Base-by-base conservation (phyloP, 2,888 invertebrate genomes). In the Cacoxenus indagator region DNA sequence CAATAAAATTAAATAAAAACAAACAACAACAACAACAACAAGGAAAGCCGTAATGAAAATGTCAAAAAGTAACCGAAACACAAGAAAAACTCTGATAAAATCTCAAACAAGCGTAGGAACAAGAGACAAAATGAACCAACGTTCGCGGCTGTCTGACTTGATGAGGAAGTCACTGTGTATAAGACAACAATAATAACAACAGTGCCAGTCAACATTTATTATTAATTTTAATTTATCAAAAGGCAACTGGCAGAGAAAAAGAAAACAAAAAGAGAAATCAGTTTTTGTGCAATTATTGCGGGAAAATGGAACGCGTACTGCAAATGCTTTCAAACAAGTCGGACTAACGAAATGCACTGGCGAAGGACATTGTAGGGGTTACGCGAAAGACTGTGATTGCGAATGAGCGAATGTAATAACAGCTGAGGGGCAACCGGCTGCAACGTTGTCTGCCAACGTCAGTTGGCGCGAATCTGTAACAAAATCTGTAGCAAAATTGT, bases 141-240 rank as follows among this genome's bases (percentile, higher is more conserved):
- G 54, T 19, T 11, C 54, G 26, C 54, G 26, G 8, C 14, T 9
- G 54, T 24, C 26, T 11, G 54, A 11, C 37, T 37, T 37, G 37
- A 37, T 37, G 37, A 37, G 37, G 9, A 8, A 37, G 26, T 24
- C 26, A 6, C 2, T 14, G 14, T 54, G 54, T 37, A 43, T 37
- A 37, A n/a, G 8, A 62, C 62, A 22, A 26, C 37, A 17, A 46
- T 46, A 46, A 24, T 1, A 59, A 59, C 22, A 26, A 9, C 26
- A 48, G 26, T 43, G 68, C 71, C 71, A 51, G 68, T 75, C 72
- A 70, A 57, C 80, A 79, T 81, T 77, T 72, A 79, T 81, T 79
- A 79, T 81, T 79, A 74, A 79, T 79, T 79, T 79, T 79, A 81
- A 81, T 79, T 76, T 76, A 71, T 75, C 70, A 79, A 79, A 81